phyloP scores from a whole-genome alignment of 2,797 vertebrate species.

The Pyrocephalus nanus region DNA sequence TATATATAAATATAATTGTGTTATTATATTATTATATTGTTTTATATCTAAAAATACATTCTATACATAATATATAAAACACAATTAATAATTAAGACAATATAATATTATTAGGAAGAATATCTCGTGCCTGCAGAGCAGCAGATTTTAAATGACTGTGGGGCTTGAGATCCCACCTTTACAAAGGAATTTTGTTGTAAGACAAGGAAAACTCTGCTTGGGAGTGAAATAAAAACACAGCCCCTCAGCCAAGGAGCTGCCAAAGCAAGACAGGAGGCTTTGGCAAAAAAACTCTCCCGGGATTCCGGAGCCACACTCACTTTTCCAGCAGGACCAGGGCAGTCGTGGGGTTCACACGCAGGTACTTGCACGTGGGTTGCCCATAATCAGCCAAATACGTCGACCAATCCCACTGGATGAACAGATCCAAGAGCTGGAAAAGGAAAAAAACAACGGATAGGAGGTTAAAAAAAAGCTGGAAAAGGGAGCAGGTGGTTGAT shows the following conservation, averaged over 20 bases:
- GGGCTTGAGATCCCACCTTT: background rate
- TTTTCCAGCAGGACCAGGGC: constrained; percentile 92
- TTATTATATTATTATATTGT: too few relatives aligned
- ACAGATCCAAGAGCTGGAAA: constrained; percentile 89
- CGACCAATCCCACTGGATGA: constrained; percentile 97
- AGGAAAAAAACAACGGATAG: background rate
- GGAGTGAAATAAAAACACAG: background rate
- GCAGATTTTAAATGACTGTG: background rate
- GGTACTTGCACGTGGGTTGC: constrained; percentile 91
- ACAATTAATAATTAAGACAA: background rate
- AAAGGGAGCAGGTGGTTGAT: background rate
- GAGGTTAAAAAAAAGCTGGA: background rate
- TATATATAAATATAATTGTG: background rate
- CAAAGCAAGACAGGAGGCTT: accelerated
- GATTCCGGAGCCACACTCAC: constrained; percentile 74
- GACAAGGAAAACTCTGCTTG: background rate
- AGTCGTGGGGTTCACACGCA: constrained; percentile 90
- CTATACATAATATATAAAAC: background rate
- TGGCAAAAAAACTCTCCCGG: accelerated
- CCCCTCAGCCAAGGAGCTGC: background rate
- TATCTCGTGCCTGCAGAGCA: background rate
- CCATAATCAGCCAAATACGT: constrained; percentile 95
- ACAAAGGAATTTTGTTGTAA: accelerated
- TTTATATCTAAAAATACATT: too few relatives aligned
- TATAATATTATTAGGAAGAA: background rate